Base-by-base conservation (phyloP, 2,888 invertebrate species). In the Nebria brevicollis region DNA sequence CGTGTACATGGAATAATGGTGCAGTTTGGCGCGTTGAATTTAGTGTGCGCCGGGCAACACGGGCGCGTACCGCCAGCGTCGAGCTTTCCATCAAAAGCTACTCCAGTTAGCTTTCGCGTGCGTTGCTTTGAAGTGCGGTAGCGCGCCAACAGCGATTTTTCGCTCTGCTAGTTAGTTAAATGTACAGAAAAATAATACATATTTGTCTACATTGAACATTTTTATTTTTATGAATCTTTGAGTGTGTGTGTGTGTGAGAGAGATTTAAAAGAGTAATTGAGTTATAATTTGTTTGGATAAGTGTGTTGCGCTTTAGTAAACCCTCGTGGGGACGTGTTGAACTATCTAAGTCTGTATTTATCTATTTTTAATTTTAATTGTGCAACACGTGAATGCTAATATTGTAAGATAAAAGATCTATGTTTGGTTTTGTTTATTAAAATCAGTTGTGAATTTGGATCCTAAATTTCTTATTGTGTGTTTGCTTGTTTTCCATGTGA, bases 71-170 rank as follows among this genome's bases (percentile, higher is more conserved):
- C 6, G 34, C 25, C 70, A 25, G 26, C 20, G 20, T 34, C 11
- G 70, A 70, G 70, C 70, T 70, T 70, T 70, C 70, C 11, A 6
- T 26, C 70, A 70, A 70, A 70, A 70, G 70, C 70, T 70, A 54
- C 54, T 54, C 34, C 70, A 70, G 70, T 70, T 15, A 70, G 70
- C 70, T 70, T 34, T 25, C 70, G 70, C 70, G 70, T 70, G 13
- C 54, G 70, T 70, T 70, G 70, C 26, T 34, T 54, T 54, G 11
- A 54, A 54, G 54, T 11, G 54, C 54, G 54, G 54, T 54, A 54
- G 54, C 54, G 54, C 54, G 54, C 54, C 54, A 54, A 54, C 13
- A 11, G 54, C 54, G 54, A 54, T 54, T 54, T 54, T 54, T 54
- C 54, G 13, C 54, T 11, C 54, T 54, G 54, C 11, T 54, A 54